Evolutionary conservation across 2,797 vertebrate species (phyloP).

Genomic region (Squalus acanthias): DNA sequence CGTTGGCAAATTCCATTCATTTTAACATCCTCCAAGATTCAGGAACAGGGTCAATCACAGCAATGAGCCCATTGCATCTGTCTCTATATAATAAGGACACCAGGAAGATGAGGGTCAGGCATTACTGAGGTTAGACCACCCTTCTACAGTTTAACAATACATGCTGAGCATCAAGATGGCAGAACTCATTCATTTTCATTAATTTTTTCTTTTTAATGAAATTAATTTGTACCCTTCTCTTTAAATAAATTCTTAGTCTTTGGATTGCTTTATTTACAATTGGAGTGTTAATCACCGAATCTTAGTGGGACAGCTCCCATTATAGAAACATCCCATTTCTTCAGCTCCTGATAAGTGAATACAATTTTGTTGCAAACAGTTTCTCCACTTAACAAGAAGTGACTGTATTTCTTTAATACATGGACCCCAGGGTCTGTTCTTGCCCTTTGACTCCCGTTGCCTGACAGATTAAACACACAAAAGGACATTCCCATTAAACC

Average conservation of each 20-base stretch:
- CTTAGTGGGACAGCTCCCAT: not conserved
- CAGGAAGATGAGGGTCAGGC: not conserved
- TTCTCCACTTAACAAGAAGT: slow-evolving; percentile 30
- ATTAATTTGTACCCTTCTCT: not conserved
- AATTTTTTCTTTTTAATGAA: not conserved
- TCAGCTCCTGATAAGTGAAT: slow-evolving; percentile 19
- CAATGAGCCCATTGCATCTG: not conserved
- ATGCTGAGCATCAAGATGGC: not conserved
- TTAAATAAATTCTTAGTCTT: slow-evolving; percentile 18
- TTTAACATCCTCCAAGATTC: not conserved
- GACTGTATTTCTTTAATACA: slow-evolving; percentile 30
- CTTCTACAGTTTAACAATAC: not conserved
- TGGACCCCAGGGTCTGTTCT: slow-evolving; percentile 39
- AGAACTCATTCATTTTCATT: not conserved
- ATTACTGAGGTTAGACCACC: not conserved
- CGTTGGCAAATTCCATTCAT: not conserved
- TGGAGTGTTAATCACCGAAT: slow-evolving; percentile 8
- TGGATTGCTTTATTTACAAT: not conserved
- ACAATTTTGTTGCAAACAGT: slow-evolving; percentile 4
- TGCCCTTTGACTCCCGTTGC: slow-evolving; percentile 46
- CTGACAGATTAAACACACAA: slow-evolving; percentile 30
- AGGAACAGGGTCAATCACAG: not conserved
- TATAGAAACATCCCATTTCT: not conserved
- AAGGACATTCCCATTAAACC: slow-evolving; percentile 34
- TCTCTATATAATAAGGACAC: not conserved